Evolutionary conservation across 2,113 vertebrate species (phyloP), one percentile per base, ranked within the genome.

Genomic region (Triplophysa dalaica): DNA sequence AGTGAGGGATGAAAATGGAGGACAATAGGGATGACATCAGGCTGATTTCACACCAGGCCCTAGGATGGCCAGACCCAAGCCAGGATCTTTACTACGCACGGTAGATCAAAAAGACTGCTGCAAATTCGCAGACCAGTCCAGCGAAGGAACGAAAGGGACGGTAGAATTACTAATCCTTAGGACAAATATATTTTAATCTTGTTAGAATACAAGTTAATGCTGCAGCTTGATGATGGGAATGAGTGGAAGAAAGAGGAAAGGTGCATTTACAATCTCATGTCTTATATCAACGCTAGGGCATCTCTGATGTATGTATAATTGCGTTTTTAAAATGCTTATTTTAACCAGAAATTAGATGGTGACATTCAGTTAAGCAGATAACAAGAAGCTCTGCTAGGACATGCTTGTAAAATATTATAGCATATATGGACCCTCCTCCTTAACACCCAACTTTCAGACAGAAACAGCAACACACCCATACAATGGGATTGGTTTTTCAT

Each of bases 121-220:
- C 92, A 93, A 90, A 86, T 92, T 75, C 94, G 88, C 88, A 86
- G 89, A 87, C 69, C 88, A 84, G 70, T 84, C 87, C 85, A 56
- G 84, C 85, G 86, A 93, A 90, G 93, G 94, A 94, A 94, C 94
- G 93, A 93, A 95, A 94, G 93, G 92, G 94, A 92, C 94, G 94
- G 95, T 95, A 94, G 94, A 95, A 97, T 97, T 97, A 95, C 95
- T 98, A 99, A 99, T 98, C 96, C 96, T 94, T 95, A 94, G 95
- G 95, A 96, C 96, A 96, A 98, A 99, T 98, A 97, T 96, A 97
- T 97, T 98, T 96, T 99, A 99, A 99, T 99, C 97, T 99, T 96
- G 95, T 98, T 98, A 98, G 95, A 97, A 98, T 97, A 98, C 96
- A 98, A 98, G 96, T 98, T 99, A 98, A 98, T 96, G 95, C 96